Percentiles rank a stretch among this genome's conserved stretches.
phyloP scores from a whole-genome alignment of 2,888 invertebrate species.

The Latheticus oryzae region DNA sequence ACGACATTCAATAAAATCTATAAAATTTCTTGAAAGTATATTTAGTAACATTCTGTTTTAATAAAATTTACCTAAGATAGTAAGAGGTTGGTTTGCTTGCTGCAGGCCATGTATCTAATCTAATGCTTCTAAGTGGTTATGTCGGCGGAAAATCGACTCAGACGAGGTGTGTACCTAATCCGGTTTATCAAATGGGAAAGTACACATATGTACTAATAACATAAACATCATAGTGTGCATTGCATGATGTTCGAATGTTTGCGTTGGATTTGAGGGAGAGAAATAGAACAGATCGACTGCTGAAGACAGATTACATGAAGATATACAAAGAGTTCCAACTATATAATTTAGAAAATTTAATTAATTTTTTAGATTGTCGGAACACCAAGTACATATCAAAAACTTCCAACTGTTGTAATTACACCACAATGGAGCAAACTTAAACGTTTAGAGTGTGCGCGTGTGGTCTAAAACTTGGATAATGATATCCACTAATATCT shows the following conservation, averaged over 20 bases:
- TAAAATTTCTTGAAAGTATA: too few relatives aligned
- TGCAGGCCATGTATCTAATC: conserved; percentile 52
- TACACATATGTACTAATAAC: conserved; percentile 42
- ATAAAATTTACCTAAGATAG: too few relatives aligned
- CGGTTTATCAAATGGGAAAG: conserved; percentile 48
- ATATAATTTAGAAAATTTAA: too few relatives aligned
- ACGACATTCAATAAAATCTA: too few relatives aligned
- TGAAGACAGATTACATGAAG: too few relatives aligned
- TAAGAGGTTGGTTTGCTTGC: too few relatives aligned
- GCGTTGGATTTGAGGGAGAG: conserved; percentile 8
- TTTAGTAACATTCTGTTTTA: too few relatives aligned
- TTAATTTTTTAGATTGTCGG: too few relatives aligned
- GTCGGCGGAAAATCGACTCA: conserved; percentile 44
- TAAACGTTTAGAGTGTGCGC: conserved; percentile 14
- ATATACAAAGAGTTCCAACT: too few relatives aligned
- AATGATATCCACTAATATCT: conserved; percentile 34
- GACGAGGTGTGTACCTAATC: conserved; percentile 46
- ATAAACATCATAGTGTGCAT: conserved; percentile 24
- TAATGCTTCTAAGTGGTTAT: conserved; percentile 50
- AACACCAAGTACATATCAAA: too few relatives aligned
- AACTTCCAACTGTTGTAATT: too few relatives aligned
- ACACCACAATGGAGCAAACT: conserved; percentile 33
- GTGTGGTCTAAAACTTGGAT: conserved; percentile 26
- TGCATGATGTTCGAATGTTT: conserved; percentile 25
- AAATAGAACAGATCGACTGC: too few relatives aligned